Conservation (phyloP, 2,113 vertebrate species). For the Phaetusa simplex region DNA sequence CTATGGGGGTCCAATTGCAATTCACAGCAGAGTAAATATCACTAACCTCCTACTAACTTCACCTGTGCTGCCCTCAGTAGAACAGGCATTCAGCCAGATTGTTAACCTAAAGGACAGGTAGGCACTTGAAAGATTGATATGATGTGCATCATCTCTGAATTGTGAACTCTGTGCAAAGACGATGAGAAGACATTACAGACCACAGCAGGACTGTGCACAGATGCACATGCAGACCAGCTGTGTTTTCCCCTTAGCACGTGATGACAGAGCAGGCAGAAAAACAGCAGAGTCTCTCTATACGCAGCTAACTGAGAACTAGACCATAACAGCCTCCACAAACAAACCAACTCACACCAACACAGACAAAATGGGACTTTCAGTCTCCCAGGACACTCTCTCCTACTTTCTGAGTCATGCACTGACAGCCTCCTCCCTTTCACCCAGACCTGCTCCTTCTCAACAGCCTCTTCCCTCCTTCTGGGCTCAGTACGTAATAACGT, state of each 20-base stretch:
- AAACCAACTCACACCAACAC: background rate
- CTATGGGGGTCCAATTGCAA: background rate
- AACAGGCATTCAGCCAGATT: background rate
- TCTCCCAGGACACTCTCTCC: background rate
- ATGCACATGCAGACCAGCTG: background rate
- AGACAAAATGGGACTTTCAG: background rate
- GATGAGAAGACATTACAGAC: background rate
- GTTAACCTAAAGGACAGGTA: background rate
- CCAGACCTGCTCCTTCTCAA: background rate
- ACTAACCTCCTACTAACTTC: background rate
- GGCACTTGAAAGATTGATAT: background rate
- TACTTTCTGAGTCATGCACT: rapidly evolving
- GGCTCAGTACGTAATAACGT: background rate
- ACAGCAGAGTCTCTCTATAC: rapidly evolving
- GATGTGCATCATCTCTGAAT: background rate
- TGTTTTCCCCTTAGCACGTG: background rate
- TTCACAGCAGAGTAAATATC: background rate
- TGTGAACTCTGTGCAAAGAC: background rate
- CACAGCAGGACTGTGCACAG: background rate
- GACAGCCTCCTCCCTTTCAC: background rate
- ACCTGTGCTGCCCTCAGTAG: background rate
- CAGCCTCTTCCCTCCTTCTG: background rate
- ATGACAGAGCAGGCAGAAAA: background rate
- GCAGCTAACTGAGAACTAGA: background rate
- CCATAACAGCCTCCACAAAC: background rate